phyloP scores from a whole-genome alignment of 2,113 vertebrate genomes.

The Zosterops borbonicus region DNA sequence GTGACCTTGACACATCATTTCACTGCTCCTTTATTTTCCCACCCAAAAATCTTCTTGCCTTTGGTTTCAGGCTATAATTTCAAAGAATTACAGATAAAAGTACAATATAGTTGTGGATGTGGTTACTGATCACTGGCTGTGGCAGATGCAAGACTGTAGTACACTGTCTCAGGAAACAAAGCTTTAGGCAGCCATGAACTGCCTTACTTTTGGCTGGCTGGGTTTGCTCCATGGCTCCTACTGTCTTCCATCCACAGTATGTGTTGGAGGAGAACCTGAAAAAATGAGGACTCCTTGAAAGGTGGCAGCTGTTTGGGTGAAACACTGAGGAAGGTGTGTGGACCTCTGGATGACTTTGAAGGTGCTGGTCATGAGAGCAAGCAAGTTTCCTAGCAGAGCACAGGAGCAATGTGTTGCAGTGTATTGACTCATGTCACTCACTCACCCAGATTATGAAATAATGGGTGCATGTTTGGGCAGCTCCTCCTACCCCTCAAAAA shows the following conservation, averaged over 20 bases:
- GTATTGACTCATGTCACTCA: not conserved
- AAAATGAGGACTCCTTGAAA: not conserved
- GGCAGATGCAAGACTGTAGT: not conserved
- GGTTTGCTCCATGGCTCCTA: not conserved
- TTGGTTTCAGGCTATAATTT: not conserved
- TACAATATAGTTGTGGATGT: accelerated
- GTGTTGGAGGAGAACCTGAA: not conserved
- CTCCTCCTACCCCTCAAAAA: not conserved
- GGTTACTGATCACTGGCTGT: not conserved
- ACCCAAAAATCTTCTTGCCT: not conserved
- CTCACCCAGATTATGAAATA: not conserved
- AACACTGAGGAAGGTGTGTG: not conserved
- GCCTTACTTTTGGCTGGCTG: not conserved
- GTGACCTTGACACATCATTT: not conserved
- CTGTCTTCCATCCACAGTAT: not conserved
- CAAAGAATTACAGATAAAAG: not conserved
- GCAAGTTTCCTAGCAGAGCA: not conserved
- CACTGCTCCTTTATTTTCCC: not conserved
- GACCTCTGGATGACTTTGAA: not conserved
- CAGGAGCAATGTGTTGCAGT: not conserved
- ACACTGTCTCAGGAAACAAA: not conserved
- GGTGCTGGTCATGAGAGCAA: not conserved
- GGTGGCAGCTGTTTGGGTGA: not conserved
- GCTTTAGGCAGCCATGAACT: not conserved
- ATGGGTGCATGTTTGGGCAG: not conserved